Evolutionary conservation across 2,888 invertebrate genomes (phyloP).

Genomic region (Neocrepidodera transversa): DNA sequence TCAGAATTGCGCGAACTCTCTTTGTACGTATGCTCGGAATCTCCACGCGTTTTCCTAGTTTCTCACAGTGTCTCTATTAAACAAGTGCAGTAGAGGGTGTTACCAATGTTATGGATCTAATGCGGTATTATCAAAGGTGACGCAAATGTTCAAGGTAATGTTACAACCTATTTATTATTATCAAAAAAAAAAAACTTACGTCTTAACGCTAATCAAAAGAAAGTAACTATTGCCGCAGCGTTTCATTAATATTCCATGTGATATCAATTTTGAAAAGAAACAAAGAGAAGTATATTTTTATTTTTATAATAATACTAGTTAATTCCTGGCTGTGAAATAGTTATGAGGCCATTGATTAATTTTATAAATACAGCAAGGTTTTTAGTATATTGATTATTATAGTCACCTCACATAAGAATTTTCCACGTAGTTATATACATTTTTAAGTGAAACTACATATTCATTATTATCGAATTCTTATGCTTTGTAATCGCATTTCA

Average conservation of each 20-base stretch:
- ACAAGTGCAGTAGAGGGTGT: conserved; percentile 46
- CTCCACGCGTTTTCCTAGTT: conserved; percentile 46
- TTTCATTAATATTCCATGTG: too few relatives aligned
- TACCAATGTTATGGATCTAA: conserved; percentile 46
- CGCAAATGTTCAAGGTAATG: conserved; percentile 46
- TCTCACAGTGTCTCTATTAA: conserved; percentile 46
- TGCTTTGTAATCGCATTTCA: too few relatives aligned
- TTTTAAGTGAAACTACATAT: too few relatives aligned
- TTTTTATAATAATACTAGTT: neutral
- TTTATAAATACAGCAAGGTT: conserved; percentile 30
- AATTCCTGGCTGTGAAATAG: neutral
- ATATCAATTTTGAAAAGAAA: too few relatives aligned
- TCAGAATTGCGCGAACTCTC: conserved; percentile 16
- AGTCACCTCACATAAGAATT: conserved; percentile 4
- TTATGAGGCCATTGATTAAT: conserved; percentile 21
- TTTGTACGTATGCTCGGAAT: conserved; percentile 30
- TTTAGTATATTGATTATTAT: conserved; percentile 25
- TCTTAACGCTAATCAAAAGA: too few relatives aligned
- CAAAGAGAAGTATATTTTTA: too few relatives aligned
- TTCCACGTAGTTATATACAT: conserved; percentile 12
- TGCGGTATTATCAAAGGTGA: conserved; percentile 46
- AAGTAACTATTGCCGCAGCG: too few relatives aligned
- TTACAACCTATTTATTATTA: conserved; percentile 3
- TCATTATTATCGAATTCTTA: too few relatives aligned
- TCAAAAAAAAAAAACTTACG: too few relatives aligned